Percentiles rank a stretch among this genome's conserved stretches.
phyloP scores from a whole-genome alignment of 2,113 vertebrate species.

The Heterocephalus glaber region DNA sequence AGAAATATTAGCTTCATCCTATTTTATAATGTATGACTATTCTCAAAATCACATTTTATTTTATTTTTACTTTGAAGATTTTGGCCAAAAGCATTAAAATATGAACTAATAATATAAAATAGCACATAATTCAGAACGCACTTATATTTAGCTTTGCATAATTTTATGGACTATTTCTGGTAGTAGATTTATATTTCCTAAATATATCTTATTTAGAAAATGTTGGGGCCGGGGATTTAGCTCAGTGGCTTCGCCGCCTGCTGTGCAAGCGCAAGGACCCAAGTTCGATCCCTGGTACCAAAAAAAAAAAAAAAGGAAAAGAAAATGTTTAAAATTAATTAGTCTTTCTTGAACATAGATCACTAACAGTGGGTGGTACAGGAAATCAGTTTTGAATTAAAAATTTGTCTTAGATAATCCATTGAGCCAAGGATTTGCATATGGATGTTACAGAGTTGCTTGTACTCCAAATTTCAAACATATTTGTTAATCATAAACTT shows the following conservation, averaged over 20 bases:
- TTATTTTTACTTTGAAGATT: conserved; percentile 58
- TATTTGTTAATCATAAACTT: conserved; percentile 50
- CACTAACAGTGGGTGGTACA: conserved; percentile 60
- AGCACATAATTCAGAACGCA: conserved; percentile 56
- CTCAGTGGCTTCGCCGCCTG: too few species aligned
- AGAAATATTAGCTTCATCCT: conserved; percentile 29
- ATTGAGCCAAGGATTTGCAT: conserved; percentile 51
- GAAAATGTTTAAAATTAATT: conserved; percentile 66
- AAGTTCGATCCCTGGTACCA: too few species aligned
- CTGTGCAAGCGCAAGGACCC: too few species aligned
- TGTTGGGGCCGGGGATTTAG: too few species aligned
- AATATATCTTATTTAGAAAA: conserved; percentile 57
- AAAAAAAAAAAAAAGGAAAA: too few species aligned
- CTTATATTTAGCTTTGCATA: conserved; percentile 53
- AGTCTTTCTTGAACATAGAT: conserved; percentile 34
- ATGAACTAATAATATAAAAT: conserved; percentile 44
- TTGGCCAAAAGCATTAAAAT: conserved; percentile 55
- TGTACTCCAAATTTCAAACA: conserved; percentile 50
- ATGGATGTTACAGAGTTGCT: conserved; percentile 34
- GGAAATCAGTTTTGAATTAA: conserved; percentile 71
- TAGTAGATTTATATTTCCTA: conserved; percentile 53
- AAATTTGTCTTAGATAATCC: conserved; percentile 69
- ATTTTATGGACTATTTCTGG: conserved; percentile 42
- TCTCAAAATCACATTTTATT: conserved; percentile 54
- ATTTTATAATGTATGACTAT: conserved; percentile 36